Conservation (phyloP, 1,140 invertebrate species). For the Dreissena polymorpha region DNA sequence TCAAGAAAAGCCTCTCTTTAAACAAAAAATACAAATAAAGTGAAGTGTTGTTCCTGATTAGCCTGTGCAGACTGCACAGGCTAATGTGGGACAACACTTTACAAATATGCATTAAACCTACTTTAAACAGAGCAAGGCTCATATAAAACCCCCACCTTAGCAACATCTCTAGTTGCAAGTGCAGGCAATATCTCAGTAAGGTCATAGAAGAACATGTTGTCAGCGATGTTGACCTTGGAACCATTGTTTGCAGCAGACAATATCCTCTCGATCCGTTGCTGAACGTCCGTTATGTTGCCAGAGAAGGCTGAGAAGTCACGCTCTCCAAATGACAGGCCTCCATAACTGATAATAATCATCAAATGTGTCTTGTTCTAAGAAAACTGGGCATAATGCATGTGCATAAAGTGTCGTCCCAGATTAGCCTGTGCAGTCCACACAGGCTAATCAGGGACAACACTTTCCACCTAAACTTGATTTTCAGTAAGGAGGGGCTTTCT, state of each 20-base stretch:
- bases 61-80: too few species aligned
- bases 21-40: too few species aligned
- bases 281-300: conserved; percentile 70
- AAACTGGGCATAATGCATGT: neutral
- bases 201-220: conserved; percentile 58
- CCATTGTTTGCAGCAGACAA: conserved; percentile 65
- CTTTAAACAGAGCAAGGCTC: too few species aligned
- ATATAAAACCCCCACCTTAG: conserved; percentile 63
- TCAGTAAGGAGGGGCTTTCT: too few species aligned
- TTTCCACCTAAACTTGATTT: too few species aligned
- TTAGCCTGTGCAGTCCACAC: too few species aligned
- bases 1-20: too few species aligned
- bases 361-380: neutral
- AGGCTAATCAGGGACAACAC: too few species aligned
- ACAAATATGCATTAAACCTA: too few species aligned
- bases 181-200: conserved; percentile 58
- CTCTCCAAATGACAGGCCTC: conserved; percentile 80
- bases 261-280: conserved; percentile 59
- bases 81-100: too few species aligned
- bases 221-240: conserved; percentile 43
- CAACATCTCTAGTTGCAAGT: conserved; percentile 60
- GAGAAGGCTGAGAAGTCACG: conserved; percentile 14
- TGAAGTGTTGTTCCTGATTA: too few species aligned
- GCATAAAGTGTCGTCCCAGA: too few species aligned
- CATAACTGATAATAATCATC: conserved; percentile 65